Base-by-base conservation (phyloP, 2,888 invertebrate species). In the Cheilosia scutellata region DNA sequence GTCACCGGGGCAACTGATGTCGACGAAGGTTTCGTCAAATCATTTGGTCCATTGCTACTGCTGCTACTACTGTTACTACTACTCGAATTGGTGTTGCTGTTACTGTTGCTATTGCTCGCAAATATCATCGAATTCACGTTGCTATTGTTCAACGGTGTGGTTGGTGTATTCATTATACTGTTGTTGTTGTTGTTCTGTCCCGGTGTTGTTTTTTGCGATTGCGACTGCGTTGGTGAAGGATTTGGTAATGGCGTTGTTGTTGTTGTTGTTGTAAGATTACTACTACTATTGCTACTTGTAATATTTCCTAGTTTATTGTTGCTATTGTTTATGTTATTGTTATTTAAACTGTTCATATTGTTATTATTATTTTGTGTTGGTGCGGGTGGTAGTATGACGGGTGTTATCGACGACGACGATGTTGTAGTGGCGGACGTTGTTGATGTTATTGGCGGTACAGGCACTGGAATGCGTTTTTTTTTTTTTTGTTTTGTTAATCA, bases 341-440 rank as follows among this genome's bases (percentile, higher is more conserved):
- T 79, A 70, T 84, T 87, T 42, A 82, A 72, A 87, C 58, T 87
- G 78, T 87, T 87, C 74, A 78, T 80, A 74, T 84, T 84, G 72
- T 75, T 87, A 58, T 83, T 86, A 49, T 87, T 82, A 37, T 78
- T 88, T 94, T 94, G 53, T 91, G 91, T 74, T 72, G 87, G 80
- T 78, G 82, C 80, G 90, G 90, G 87, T 66, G 90, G 89, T 55
- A 91, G 88, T 58, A 90, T 89, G 84, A 90, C 87, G 47, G 89
- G 71, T 44, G 77, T 79, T 87, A 84, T 65, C 76, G 88, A 62
- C 42, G 87, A 72, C 65, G 82, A 84, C 49, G 88, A 72, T 72
- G 89, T 84, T 82, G 89, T 88, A 74, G 89, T 88, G 72, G 90
- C 90, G 78, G 90, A 80, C 89, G 89, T 87, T 92, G 88, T 91